A percentile compares a stretch with the other conserved stretches of the same genome.
phyloP scores from a whole-genome alignment of 1,140 invertebrate species.

The Galleria mellonella region DNA sequence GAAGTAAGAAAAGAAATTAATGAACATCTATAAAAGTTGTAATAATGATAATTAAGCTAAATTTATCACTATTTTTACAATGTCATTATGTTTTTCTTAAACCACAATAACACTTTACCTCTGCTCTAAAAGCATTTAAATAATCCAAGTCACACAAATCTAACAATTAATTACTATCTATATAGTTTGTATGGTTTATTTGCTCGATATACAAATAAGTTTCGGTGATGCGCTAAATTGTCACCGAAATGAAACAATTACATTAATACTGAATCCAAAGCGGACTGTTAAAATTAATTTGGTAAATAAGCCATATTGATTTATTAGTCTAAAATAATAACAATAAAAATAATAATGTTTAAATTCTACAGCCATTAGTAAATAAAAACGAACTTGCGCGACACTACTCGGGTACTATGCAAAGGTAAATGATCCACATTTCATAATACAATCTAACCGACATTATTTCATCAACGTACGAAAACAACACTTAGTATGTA shows the following conservation, averaged over 20 bases:
- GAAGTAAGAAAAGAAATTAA: conserved; percentile 71
- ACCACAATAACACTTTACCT: conserved; percentile 71
- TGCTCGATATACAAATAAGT: conserved; percentile 72
- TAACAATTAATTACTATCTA: conserved; percentile 74
- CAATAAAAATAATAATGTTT: conserved; percentile 53
- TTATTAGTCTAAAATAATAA: conserved; percentile 52
- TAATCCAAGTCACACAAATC: conserved; percentile 72
- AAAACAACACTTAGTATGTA: conserved; percentile 68
- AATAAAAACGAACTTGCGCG: conserved; percentile 48
- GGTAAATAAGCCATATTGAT: conserved; percentile 65
- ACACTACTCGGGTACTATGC: conserved; percentile 58
- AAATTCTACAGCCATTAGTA: conserved; percentile 42
- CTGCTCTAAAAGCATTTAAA: conserved; percentile 72
- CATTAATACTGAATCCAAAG: conserved; percentile 71
- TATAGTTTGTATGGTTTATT: conserved; percentile 67
- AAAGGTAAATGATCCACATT: conserved; percentile 30
- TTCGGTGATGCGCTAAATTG: conserved; percentile 46
- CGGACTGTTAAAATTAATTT: conserved; percentile 62
- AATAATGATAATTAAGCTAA: conserved; percentile 73
- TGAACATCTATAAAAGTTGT: conserved; percentile 74
- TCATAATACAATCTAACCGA: conserved; percentile 43
- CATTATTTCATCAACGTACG: conserved; percentile 42
- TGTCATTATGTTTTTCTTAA: conserved; percentile 72
- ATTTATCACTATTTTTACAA: conserved; percentile 73
- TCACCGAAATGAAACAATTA: conserved; percentile 44